Evolutionary conservation across 2,797 vertebrate species (phyloP), one percentile per base, ranked within the genome.

Genomic region (Sebastes nivosus): DNA sequence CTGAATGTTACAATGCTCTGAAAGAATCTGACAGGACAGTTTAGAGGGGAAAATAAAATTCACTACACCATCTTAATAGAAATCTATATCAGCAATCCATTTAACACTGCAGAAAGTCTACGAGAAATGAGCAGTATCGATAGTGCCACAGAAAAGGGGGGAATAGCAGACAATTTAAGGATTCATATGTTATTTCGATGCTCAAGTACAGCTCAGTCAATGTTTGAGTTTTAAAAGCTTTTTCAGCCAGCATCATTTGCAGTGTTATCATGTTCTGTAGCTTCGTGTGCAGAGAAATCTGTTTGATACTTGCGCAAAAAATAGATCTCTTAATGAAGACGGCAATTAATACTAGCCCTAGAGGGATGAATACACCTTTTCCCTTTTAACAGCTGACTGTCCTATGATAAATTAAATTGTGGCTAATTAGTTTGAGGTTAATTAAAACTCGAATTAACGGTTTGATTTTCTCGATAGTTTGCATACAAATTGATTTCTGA

Each of bases 31-130:
- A 81, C 79, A 77, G 77, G 87, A 79, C 67, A 72, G 68, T 87
- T 87, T 75, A 66, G 63, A 67, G 74, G 55, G 36, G 36, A 79
- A 85, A 87, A 50, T 82, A 73, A 83, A 89, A 90, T 76, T 72
- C 84, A 52, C 87, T 22, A n/a, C 73, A 18, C 68, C 78, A 90
- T 91, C 86, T 89, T 90, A 90, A 91, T 89, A 87, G 86, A 90
- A 93, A 90, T 92, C 89, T 87, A 75, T 87, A 88, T 85, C 72
- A 76, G 66, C 72, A 64, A 52, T 74, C 79, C 63, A 74, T 92
- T 89, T 88, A 82, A 82, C 71, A 69, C 73, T 14, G 55, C 81
- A 68, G 57, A 80, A 81, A 50, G 69, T 63, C 61, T 55, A 52
- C 27, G 57, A 67, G 66, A 77, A 85, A 75, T 34, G 58, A 81